Conservation (phyloP, 2,888 invertebrate genomes). For the Clivina fossor region DNA sequence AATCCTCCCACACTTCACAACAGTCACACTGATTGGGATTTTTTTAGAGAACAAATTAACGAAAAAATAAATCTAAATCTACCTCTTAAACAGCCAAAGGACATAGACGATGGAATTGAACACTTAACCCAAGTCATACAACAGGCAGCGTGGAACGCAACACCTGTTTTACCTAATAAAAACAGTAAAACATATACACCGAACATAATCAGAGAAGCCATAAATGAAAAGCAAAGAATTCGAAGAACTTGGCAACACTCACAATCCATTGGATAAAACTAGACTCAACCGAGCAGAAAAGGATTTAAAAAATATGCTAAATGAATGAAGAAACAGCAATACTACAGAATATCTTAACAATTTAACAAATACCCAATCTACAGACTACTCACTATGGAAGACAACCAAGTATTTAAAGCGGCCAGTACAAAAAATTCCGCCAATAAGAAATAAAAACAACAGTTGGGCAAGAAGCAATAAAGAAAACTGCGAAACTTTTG, state of each 20-base stretch:
- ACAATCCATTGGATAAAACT: constrained; percentile 24
- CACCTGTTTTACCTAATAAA: constrained; percentile 13
- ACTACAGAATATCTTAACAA: constrained; percentile 24
- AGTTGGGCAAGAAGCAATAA: constrained; percentile 36
- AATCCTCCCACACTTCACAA: constrained; percentile 14
- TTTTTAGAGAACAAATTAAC: neutral
- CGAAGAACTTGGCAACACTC: constrained; percentile 25
- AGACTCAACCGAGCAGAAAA: constrained; percentile 16
- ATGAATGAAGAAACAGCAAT: constrained; percentile 15
- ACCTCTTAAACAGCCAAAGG: neutral
- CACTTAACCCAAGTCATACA: constrained; percentile 8
- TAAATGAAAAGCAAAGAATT: constrained; percentile 20
- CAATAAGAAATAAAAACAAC: constrained; percentile 34
- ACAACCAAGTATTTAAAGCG: constrained; percentile 36
- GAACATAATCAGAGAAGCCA: constrained; percentile 10
- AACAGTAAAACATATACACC: constrained; percentile 1
- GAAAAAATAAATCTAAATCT: constrained; percentile 9
- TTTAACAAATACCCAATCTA: constrained; percentile 15
- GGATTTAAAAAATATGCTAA: constrained; percentile 19
- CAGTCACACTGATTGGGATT: constrained; percentile 6
- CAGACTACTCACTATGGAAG: constrained; percentile 41
- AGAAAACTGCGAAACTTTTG: constrained; percentile 39
- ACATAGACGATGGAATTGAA: constrained; percentile 5
- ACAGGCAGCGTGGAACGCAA: constrained; percentile 25
- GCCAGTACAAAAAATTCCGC: constrained; percentile 29